Conservation (phyloP, 2,888 invertebrate genomes). For the Parelbella ahira region DNA sequence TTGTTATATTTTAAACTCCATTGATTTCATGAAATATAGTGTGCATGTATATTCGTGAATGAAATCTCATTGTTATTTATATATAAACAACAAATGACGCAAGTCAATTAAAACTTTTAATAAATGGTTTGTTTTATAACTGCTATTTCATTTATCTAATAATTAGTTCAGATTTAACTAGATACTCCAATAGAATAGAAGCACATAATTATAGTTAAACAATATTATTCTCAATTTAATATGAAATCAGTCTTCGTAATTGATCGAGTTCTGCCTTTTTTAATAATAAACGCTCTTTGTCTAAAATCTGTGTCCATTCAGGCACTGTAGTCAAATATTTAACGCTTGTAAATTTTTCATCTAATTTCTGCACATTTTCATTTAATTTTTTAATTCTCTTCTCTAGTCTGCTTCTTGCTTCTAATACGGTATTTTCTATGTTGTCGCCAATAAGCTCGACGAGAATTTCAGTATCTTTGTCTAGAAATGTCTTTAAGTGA, state of each 20-base stretch:
- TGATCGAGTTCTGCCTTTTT: conserved; percentile 55
- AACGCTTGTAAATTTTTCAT: conserved; percentile 44
- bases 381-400: conserved; percentile 54
- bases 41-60: too few relatives aligned
- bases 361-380: conserved; percentile 48
- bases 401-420: conserved; percentile 48
- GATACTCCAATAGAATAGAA: too few relatives aligned
- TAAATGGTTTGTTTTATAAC: too few relatives aligned
- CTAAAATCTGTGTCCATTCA: conserved; percentile 42
- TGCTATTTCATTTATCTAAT: too few relatives aligned
- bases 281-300: conserved; percentile 47
- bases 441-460: conserved; percentile 53
- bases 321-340: conserved; percentile 44
- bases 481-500: conserved; percentile 46
- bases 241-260: conserved; percentile 55
- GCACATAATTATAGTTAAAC: too few relatives aligned
- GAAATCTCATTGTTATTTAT: conserved; percentile 9
- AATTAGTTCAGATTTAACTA: too few relatives aligned
- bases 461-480: conserved; percentile 49
- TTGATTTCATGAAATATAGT: too few relatives aligned
- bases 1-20: too few relatives aligned
- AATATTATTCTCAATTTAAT: too few relatives aligned
- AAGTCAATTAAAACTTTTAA: conserved; percentile 50
- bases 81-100: conserved; percentile 40
- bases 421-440: conserved; percentile 41